Evolutionary conservation across 2,113 vertebrate genomes (phyloP).

Genomic region (Neolamprologus caudopunctatus): DNA sequence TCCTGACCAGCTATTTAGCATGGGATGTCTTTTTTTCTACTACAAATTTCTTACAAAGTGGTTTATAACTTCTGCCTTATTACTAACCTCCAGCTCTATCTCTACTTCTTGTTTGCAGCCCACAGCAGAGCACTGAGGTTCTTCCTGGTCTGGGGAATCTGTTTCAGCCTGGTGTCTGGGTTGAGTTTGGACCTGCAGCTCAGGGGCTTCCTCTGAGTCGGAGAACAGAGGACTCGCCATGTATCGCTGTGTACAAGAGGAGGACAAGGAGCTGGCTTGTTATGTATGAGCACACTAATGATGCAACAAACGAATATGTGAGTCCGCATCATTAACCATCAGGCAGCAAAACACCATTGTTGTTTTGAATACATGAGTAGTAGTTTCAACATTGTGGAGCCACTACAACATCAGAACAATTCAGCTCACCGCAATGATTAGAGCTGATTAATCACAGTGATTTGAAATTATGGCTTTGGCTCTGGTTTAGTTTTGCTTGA

Average conservation of each 20-base stretch:
- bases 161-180: background rate
- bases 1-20: background rate
- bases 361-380: background rate
- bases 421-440: background rate
- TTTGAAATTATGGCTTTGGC: background rate
- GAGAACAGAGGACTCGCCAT: constrained; percentile 9
- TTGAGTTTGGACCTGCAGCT: background rate
- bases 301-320: background rate
- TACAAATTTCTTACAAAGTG: background rate
- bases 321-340: background rate
- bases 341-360: background rate
- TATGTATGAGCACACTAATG: background rate
- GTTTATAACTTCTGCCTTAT: background rate
- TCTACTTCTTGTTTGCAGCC: background rate
- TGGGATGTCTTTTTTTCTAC: background rate
- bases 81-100: constrained; percentile 50
- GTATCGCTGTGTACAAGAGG: background rate
- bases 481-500: background rate
- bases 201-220: background rate
- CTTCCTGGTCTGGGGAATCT: background rate
- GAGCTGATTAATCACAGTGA: background rate
- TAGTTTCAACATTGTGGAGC: background rate
- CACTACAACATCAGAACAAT: background rate
- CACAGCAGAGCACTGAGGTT: background rate
- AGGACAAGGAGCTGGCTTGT: background rate